These are phyloP conservation scores for Periphyllus acericola DNA, from an alignment of 2,888 invertebrate species.

Conservation along the genomic window DNA sequence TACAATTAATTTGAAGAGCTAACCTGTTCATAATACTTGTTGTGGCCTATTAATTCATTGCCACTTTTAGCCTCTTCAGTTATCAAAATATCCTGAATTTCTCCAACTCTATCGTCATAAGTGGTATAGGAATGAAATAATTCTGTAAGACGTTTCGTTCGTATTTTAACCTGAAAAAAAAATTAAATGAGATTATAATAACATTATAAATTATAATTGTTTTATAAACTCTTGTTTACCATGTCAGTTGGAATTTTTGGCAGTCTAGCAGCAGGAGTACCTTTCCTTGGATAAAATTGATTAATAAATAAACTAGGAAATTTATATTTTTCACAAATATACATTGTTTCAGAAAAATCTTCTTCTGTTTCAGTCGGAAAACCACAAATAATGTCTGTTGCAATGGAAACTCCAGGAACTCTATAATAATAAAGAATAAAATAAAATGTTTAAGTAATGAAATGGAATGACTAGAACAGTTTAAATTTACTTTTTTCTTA, in stretches of 20 bases:
- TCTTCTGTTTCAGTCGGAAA: conserved; percentile 94
- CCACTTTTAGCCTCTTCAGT: conserved; percentile 94
- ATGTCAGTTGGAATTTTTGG: conserved; percentile 83
- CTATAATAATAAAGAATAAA: conserved; percentile 68
- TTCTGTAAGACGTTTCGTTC: conserved; percentile 88
- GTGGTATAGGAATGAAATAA: conserved; percentile 90
- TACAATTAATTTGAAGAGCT: conserved; percentile 33
- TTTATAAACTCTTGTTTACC: conserved; percentile 68
- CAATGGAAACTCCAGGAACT: conserved; percentile 90
- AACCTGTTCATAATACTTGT: conserved; percentile 92
- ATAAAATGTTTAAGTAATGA: conserved; percentile 6
- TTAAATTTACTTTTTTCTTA: conserved; percentile 74
- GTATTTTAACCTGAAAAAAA: conserved; percentile 76
- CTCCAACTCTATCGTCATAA: conserved; percentile 77
- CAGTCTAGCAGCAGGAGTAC: conserved; percentile 95
- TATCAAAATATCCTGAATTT: conserved; percentile 82
- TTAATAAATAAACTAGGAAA: conserved; percentile 97
- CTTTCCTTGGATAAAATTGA: conserved; percentile 96
- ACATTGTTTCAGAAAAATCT: conserved; percentile 89
- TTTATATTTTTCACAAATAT: conserved; percentile 83
- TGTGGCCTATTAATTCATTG: conserved; percentile 91
- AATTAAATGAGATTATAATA: neutral
- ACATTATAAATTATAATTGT: neutral
- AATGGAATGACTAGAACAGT: neutral
- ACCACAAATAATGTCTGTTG: conserved; percentile 98